These are phyloP conservation scores for Amphipoea lucens DNA, from an alignment of 2,888 invertebrate species.

Conservation along the genomic window DNA sequence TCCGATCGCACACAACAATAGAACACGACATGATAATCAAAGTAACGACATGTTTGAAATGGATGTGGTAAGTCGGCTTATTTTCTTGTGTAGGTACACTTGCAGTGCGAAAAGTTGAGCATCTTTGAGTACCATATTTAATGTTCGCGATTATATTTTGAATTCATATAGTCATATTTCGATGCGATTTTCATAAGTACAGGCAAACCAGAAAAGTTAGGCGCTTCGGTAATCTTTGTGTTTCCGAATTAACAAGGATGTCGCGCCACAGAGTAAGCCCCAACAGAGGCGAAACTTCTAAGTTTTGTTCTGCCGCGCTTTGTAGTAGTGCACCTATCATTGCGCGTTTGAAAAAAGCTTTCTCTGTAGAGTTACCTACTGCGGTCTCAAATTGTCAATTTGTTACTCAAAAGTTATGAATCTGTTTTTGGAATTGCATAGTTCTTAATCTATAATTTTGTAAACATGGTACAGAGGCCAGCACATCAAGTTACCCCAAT, in stretches of 20 bases:
- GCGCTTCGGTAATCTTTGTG: not conserved
- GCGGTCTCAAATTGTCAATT: not conserved
- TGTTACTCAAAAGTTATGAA: not conserved
- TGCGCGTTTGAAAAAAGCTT: not conserved
- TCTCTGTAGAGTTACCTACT: not conserved
- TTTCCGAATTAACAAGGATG: not conserved
- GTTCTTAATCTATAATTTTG: not conserved
- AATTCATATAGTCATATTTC: not conserved
- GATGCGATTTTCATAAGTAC: not conserved
- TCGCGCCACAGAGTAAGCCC: not conserved
- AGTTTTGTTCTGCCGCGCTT: not conserved
- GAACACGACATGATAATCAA: slow-evolving; percentile 56
- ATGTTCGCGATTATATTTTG: not conserved
- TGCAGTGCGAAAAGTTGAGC: not conserved
- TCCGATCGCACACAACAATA: slow-evolving; percentile 14
- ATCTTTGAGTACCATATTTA: not conserved
- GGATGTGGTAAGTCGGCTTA: slow-evolving; percentile 76
- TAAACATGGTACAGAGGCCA: not conserved
- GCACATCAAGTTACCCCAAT: too few relatives aligned
- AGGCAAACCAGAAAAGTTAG: not conserved
- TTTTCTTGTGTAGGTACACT: not conserved
- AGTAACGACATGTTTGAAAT: slow-evolving; percentile 75
- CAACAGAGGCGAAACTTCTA: not conserved
- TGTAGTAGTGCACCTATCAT: not conserved
- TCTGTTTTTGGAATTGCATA: not conserved